Percentiles rank a stretch among this genome's conserved stretches.
Evolutionary conservation across 2,113 vertebrate genomes (phyloP).

Genomic region (Cinclus mexicanus): DNA sequence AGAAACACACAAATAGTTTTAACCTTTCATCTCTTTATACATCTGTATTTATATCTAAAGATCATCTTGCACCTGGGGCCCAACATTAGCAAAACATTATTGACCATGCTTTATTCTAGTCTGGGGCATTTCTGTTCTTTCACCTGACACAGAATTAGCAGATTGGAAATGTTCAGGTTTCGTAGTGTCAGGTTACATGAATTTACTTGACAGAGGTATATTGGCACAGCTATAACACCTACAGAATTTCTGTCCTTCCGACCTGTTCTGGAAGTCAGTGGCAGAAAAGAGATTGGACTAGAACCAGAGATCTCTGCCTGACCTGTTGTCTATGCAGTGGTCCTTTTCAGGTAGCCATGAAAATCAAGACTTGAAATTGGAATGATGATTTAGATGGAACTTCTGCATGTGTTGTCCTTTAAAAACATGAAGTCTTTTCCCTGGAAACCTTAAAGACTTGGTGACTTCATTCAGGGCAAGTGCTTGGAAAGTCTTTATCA

Average conservation of each 20-base stretch:
- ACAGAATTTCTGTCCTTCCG: neutral
- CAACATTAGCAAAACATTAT: neutral
- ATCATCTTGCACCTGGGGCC: neutral
- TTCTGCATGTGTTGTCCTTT: neutral
- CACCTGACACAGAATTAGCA: neutral
- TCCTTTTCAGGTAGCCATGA: neutral
- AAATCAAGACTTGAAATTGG: neutral
- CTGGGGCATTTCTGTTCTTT: neutral
- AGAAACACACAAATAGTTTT: neutral
- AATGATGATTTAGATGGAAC: neutral
- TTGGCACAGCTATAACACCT: neutral
- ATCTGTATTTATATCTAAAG: neutral
- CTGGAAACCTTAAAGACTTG: neutral
- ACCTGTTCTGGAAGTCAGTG: neutral
- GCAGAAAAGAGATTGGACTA: neutral
- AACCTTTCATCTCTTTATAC: neutral
- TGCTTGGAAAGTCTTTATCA: neutral
- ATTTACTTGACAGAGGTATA: neutral
- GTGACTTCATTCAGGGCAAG: rapidly evolving
- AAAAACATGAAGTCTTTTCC: neutral
- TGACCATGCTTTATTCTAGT: neutral
- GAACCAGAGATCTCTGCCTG: neutral
- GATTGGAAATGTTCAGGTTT: neutral
- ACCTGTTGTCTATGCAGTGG: neutral
- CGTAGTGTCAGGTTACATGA: neutral